Conservation (phyloP, 2,113 vertebrate species). For the Chascanopsetta lugubris region DNA sequence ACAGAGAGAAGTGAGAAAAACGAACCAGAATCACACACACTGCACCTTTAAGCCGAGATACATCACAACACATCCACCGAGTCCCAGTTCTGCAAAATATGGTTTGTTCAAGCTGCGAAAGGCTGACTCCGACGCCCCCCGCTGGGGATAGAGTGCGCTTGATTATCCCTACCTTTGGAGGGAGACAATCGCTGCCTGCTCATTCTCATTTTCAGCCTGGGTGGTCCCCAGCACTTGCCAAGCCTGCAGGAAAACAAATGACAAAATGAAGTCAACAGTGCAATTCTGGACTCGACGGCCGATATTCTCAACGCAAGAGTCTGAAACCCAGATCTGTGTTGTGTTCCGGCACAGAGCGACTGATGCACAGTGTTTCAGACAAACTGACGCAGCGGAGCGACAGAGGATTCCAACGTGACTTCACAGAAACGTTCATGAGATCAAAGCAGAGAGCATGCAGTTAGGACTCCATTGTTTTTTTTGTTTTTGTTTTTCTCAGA, state of each 20-base stretch:
- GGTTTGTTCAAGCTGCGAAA: constrained; percentile 2
- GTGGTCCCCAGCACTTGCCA: constrained; percentile 98
- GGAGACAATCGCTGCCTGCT: constrained; percentile 96
- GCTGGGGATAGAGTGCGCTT: constrained; percentile 33
- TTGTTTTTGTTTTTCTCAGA: neutral
- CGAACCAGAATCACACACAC: no score
- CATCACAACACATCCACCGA: constrained; percentile 19
- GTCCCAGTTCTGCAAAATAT: constrained; percentile 29
- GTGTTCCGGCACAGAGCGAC: constrained; percentile 1
- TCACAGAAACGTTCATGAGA: neutral
- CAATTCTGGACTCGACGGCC: constrained; percentile 34
- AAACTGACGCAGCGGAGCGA: neutral
- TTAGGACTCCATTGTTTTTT: no score
- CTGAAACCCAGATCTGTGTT: constrained; percentile 11
- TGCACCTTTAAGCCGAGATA: neutral
- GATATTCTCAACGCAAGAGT: constrained; percentile 17
- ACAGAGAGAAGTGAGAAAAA: no score
- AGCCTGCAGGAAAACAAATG: constrained; percentile 82
- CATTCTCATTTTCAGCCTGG: constrained; percentile 98
- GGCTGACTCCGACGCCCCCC: neutral
- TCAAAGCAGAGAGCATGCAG: neutral
- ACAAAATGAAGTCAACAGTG: constrained; percentile 45
- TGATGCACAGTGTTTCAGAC: constrained; percentile 4
- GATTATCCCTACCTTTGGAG: constrained; percentile 91
- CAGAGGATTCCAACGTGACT: constrained; percentile 9